phyloP scores from a whole-genome alignment of 2,113 vertebrate genomes.

The Tauraco erythrolophus region DNA sequence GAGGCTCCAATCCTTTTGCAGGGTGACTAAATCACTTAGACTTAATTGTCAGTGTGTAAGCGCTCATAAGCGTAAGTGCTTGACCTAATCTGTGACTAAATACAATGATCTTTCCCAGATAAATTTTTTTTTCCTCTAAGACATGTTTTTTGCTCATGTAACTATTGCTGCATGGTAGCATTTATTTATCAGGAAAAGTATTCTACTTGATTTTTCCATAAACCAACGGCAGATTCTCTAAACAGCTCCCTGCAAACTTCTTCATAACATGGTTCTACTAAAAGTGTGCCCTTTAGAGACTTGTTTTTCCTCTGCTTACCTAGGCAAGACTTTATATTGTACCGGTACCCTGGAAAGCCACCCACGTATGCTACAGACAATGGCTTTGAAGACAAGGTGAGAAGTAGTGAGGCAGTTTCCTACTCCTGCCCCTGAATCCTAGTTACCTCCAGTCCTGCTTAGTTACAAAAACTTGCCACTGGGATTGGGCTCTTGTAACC shows the following conservation, averaged over 20 bases:
- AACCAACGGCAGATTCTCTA: neutral
- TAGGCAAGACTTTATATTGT: slow-evolving; percentile 91
- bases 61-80: neutral
- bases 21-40: neutral
- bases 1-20: neutral
- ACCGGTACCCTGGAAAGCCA: slow-evolving; percentile 91
- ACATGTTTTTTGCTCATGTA: neutral
- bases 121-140: neutral
- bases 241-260: neutral
- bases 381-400: slow-evolving; percentile 88
- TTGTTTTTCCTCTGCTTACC: neutral
- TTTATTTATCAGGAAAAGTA: neutral
- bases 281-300: neutral
- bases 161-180: neutral
- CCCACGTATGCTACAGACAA: slow-evolving; percentile 86
- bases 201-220: neutral
- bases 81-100: neutral
- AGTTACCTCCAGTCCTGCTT: neutral
- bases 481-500: neutral
- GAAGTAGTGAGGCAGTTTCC: neutral
- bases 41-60: neutral
- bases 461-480: neutral
- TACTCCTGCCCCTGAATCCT: neutral
- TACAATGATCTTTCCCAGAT: neutral
- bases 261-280: neutral